A percentile compares a stretch with the other conserved stretches of the same genome.
phyloP scores from a whole-genome alignment of 2,888 invertebrate genomes.

The Cheilosia pagana region DNA sequence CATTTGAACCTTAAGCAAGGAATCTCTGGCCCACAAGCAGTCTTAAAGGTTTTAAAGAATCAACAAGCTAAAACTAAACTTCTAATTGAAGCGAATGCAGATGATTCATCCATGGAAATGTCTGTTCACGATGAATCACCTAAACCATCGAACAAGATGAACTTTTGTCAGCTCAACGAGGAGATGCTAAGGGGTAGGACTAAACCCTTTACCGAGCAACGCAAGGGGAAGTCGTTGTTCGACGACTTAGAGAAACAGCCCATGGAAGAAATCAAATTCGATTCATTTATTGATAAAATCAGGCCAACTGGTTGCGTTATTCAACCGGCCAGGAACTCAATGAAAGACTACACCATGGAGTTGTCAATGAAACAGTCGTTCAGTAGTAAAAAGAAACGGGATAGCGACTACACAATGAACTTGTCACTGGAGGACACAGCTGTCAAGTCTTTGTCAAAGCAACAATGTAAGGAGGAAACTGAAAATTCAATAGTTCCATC shows the following conservation, averaged over 20 bases:
- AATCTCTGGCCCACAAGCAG: not conserved
- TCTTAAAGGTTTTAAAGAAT: not conserved
- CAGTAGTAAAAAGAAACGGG: not conserved
- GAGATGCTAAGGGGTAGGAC: slow-evolving; percentile 20
- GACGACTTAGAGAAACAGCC: not conserved
- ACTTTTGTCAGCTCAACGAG: slow-evolving; percentile 29
- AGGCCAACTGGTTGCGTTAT: not conserved
- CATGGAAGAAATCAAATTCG: not conserved
- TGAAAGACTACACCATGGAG: slow-evolving; percentile 42
- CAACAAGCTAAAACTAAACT: not conserved
- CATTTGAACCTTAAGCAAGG: slow-evolving; percentile 26
- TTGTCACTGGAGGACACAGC: not conserved
- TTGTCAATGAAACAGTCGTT: slow-evolving; percentile 12
- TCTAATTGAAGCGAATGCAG: not conserved
- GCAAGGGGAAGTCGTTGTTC: slow-evolving; percentile 21
- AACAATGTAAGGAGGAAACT: not conserved
- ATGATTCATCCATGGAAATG: slow-evolving; percentile 30
- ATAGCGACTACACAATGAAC: slow-evolving; percentile 6
- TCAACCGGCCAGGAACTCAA: slow-evolving; percentile 1
- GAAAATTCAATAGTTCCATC: slow-evolving; percentile 9
- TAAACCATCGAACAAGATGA: not conserved
- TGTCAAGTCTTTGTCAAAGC: not conserved
- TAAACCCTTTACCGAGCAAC: not conserved
- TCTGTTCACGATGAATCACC: not conserved
- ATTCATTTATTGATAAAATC: slow-evolving; percentile 18